Conservation (phyloP, 2,797 vertebrate species). For the Helostoma temminkii region DNA sequence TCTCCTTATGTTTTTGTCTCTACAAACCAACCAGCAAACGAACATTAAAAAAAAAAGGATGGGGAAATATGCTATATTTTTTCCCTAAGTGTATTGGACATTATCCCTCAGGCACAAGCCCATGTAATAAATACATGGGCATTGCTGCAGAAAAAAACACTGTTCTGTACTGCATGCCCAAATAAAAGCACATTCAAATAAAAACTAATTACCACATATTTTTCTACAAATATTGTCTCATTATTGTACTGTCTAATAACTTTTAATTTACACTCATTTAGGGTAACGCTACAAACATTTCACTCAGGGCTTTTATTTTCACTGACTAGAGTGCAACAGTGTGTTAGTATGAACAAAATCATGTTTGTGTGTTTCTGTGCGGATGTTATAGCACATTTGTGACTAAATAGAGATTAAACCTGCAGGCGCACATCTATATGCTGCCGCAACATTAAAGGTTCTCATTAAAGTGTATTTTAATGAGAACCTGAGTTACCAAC, state of each 20-base stretch:
- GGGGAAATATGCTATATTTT: not conserved
- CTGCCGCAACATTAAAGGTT: slow-evolving; percentile 52
- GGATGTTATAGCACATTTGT: slow-evolving; percentile 30
- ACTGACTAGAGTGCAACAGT: slow-evolving; percentile 29
- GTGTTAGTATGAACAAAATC: slow-evolving; percentile 45
- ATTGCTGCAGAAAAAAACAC: not conserved
- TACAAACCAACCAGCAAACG: slow-evolving; percentile 1
- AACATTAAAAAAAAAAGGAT: too few relatives aligned
- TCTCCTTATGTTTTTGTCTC: slow-evolving; percentile 11
- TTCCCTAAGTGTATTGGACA: slow-evolving; percentile 31
- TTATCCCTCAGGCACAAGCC: slow-evolving; percentile 17
- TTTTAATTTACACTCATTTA: slow-evolving; percentile 63
- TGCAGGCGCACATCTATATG: slow-evolving; percentile 50
- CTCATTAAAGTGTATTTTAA: slow-evolving; percentile 70
- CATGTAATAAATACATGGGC: slow-evolving; percentile 24
- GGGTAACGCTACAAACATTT: slow-evolving; percentile 49
- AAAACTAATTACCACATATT: slow-evolving; percentile 50
- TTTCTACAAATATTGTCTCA: slow-evolving; percentile 29
- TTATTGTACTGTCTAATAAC: slow-evolving; percentile 54
- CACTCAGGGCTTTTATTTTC: slow-evolving; percentile 50
- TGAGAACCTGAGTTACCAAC: slow-evolving; percentile 64
- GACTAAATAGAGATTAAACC: slow-evolving; percentile 46
- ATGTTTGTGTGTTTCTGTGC: slow-evolving; percentile 29
- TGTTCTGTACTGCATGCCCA: not conserved
- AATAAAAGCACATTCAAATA: slow-evolving; percentile 32